These are phyloP conservation scores for Drosophila guanche DNA, from an alignment of 1,140 invertebrate genomes.

Conservation along the genomic window DNA sequence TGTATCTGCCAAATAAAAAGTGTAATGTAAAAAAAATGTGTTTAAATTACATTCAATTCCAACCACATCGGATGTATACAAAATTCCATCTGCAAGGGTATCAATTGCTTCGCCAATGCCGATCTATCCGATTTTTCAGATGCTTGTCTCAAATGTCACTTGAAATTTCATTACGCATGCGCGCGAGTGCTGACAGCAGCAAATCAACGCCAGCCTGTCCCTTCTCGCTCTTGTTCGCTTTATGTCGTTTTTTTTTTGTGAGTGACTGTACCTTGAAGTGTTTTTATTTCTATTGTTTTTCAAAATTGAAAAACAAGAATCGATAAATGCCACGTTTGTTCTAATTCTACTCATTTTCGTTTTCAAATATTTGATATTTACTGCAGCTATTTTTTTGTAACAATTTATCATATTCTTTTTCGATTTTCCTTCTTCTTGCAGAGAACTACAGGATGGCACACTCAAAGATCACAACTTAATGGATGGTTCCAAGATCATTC, in stretches of 20 bases:
- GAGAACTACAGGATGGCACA: constrained; percentile 94
- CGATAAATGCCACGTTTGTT: constrained; percentile 1
- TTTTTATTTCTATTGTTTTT: constrained; percentile 2
- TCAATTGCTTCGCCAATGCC: constrained; percentile 3
- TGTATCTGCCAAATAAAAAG: no score
- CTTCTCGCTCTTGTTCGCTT: not conserved
- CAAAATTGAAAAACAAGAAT: constrained; percentile 8
- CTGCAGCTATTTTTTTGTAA: constrained; percentile 4
- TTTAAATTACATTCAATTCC: no score
- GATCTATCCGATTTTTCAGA: constrained; percentile 2
- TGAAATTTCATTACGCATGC: constrained; percentile 62
- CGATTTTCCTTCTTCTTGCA: constrained; percentile 85
- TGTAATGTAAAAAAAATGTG: no score
- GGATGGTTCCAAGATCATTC: constrained; percentile 93
- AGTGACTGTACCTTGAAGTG: constrained; percentile 33
- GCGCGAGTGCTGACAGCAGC: constrained; percentile 53
- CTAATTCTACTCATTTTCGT: not conserved
- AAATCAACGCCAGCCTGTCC: constrained; percentile 34
- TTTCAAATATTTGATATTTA: no score
- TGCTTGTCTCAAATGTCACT: constrained; percentile 35
- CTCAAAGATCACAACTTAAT: constrained; percentile 93
- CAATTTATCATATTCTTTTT: not conserved
- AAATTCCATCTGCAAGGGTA: no score
- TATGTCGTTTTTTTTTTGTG: not conserved
- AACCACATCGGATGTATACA: no score